Evolutionary conservation across 1,140 invertebrate species (phyloP), one percentile per base, ranked within the genome.

Genomic region (Ips nitidus): DNA sequence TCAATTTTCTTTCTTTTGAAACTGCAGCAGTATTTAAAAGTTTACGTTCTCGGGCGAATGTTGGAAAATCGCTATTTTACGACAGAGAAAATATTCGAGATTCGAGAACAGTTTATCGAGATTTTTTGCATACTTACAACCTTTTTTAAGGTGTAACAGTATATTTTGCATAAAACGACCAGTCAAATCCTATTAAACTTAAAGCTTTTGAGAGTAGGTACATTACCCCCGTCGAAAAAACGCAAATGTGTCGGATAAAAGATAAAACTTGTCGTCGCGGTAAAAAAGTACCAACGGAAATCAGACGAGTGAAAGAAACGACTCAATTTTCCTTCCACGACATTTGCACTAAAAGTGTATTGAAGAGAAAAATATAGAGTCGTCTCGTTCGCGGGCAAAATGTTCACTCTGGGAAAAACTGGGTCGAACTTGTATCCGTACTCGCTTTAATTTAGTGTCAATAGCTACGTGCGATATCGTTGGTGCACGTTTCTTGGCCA

Each of bases 221-320:
- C 62, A 65, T 55, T 65, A 55, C 52, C 37, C 62, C n/a, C 62
- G 22, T 22, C 22, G 22, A 22, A 22, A 22, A 22, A 22, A 36
- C 39, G 62, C 50, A 65, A 65, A 65, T 56, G 52, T 65, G 39
- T 55, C 39, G 62, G 62, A 65, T 65, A 65, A 56, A 43, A 65
- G 62, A 65, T 65, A 65, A 65, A 40, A 41, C 40, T 65, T 65
- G 50, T 41, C 62, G 52, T 4, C 22, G 47, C 1, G 40, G 57
- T 40, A 41, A 42, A 55, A 53, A 55, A 55, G 62, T 55, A 5
- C 1, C 36, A 47, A 37, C 6, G 62, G 52, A 55, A 65, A 65
- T 65, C 62, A 55, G 62, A 65, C 53, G 8, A 42, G 62, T 56
- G 62, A 53, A 65, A 65, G 62, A 55, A 65, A 65, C 62, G 62